These are phyloP conservation scores for Punctoribates punctum DNA, from an alignment of 2,888 invertebrate genomes.

Conservation along the genomic window DNA sequence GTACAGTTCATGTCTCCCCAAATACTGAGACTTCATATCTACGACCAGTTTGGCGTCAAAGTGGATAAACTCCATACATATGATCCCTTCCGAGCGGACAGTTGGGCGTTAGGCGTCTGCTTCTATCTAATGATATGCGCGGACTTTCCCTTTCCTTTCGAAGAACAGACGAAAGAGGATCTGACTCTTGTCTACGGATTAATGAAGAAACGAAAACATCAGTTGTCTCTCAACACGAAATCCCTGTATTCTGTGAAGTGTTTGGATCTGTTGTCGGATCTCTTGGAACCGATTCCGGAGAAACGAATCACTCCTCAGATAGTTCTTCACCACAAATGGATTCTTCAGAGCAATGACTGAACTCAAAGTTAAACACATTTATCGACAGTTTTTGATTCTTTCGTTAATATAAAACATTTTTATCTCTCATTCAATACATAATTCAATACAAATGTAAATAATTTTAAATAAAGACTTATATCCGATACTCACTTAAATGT, in stretches of 20 bases:
- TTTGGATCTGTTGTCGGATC: not conserved
- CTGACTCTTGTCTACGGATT: not conserved
- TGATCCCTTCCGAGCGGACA: not conserved
- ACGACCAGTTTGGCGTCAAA: not conserved
- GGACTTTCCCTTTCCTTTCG: not conserved
- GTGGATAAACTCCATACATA: not conserved
- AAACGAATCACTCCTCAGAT: not conserved
- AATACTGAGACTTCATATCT: not conserved
- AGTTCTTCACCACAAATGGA: not conserved
- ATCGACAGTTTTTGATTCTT: no score
- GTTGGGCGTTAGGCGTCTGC: constrained; percentile 11
- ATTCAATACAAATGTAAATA: no score
- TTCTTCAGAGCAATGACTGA: not conserved
- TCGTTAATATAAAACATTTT: no score
- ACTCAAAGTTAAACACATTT: no score
- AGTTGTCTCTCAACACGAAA: not conserved
- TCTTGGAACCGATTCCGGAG: not conserved
- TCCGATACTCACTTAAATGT: no score
- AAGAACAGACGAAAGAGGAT: not conserved
- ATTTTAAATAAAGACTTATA: no score
- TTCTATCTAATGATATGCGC: constrained; percentile 3
- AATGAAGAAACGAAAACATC: not conserved
- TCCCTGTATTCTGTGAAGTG: not conserved
- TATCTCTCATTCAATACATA: no score
- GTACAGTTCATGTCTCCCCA: constrained; percentile 10